phyloP scores from a whole-genome alignment of 2,113 vertebrate genomes.

The Proteles cristata region DNA sequence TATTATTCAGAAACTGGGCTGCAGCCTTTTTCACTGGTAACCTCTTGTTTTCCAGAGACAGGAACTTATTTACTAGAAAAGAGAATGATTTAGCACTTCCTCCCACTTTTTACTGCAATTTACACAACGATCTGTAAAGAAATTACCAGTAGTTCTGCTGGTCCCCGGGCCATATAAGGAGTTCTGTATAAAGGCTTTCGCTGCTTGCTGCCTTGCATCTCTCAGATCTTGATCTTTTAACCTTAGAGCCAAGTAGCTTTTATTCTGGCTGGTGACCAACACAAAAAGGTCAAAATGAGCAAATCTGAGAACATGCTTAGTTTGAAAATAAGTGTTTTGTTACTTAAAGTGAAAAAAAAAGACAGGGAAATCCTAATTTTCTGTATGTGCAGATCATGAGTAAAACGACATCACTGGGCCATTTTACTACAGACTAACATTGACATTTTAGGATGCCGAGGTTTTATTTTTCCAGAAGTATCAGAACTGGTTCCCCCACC shows the following conservation, averaged over 20 bases:
- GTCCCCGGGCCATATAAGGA: slow-evolving; percentile 90
- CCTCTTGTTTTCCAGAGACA: slow-evolving; percentile 93
- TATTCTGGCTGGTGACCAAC: slow-evolving; percentile 85
- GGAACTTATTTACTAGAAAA: slow-evolving; percentile 90
- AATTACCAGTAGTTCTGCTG: slow-evolving; percentile 90
- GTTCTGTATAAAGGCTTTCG: slow-evolving; percentile 88
- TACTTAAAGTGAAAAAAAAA: not conserved
- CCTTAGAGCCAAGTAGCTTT: slow-evolving; percentile 87
- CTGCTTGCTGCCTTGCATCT: slow-evolving; percentile 86
- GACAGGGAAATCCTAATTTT: not conserved
- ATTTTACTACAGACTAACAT: not conserved
- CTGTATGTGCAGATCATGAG: not conserved
- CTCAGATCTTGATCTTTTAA: slow-evolving; percentile 79
- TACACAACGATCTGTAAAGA: too few species aligned
- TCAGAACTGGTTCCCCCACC: not conserved
- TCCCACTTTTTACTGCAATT: too few species aligned
- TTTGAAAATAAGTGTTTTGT: slow-evolving; percentile 12
- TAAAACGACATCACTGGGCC: not conserved
- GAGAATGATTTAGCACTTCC: not conserved
- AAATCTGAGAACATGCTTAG: not conserved
- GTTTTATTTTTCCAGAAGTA: not conserved
- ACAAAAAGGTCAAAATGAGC: not conserved
- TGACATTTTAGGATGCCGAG: not conserved
- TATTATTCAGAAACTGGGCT: slow-evolving; percentile 89
- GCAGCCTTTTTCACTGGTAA: slow-evolving; percentile 89